phyloP scores from a whole-genome alignment of 2,888 invertebrate species.

The Eupeodes latifasciatus region DNA sequence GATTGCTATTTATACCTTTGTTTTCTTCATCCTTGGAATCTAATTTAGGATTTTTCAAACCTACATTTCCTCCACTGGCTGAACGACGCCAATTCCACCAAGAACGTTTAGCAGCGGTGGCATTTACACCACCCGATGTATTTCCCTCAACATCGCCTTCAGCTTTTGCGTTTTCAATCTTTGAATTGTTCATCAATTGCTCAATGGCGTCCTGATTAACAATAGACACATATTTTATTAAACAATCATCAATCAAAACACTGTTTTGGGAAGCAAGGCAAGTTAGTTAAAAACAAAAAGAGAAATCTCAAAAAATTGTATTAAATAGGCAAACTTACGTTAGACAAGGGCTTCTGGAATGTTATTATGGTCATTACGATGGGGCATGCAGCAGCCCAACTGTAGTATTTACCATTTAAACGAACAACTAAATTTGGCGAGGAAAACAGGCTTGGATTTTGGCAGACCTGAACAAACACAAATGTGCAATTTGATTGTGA shows the following conservation, averaged over 20 bases:
- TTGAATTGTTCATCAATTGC: constrained; percentile 80
- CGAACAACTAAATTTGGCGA: constrained; percentile 94
- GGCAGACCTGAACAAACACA: constrained; percentile 85
- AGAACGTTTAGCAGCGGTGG: constrained; percentile 83
- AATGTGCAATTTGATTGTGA: constrained; percentile 85
- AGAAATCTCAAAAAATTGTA: background rate
- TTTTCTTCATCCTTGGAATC: constrained; percentile 77
- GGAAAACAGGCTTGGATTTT: constrained; percentile 90
- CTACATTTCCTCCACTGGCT: constrained; percentile 64
- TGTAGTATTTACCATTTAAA: constrained; percentile 94
- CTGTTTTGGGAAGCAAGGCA: background rate
- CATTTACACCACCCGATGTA: constrained; percentile 76
- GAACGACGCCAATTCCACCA: constrained; percentile 89
- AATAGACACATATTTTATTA: too few species aligned
- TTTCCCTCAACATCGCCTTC: constrained; percentile 77
- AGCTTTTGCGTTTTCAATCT: constrained; percentile 77
- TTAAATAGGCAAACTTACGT: constrained; percentile 84
- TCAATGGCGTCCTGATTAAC: constrained; percentile 82
- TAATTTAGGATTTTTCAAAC: constrained; percentile 67
- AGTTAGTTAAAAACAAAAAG: constrained; percentile 10
- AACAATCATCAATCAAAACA: background rate
- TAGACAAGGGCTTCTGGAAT: constrained; percentile 93
- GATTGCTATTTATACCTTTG: constrained; percentile 38
- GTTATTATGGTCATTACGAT: constrained; percentile 94
- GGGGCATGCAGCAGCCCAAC: constrained; percentile 96